Conservation (phyloP, 2,888 invertebrate genomes). For the Gonocerus acuteangulatus region DNA sequence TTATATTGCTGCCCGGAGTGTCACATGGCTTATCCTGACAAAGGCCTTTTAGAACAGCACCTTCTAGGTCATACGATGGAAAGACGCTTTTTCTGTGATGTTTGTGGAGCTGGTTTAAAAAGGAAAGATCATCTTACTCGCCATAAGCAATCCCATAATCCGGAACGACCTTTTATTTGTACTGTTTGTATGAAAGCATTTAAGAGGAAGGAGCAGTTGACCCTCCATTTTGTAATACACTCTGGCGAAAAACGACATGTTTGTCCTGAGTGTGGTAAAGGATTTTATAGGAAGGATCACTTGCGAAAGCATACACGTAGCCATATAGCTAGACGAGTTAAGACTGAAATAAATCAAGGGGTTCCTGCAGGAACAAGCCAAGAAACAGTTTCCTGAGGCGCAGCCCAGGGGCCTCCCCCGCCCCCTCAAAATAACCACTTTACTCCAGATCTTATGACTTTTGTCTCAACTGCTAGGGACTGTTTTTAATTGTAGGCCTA, state of each 20-base stretch:
- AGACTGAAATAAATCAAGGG: constrained; percentile 54
- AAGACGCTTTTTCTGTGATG: constrained; percentile 77
- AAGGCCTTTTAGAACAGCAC: constrained; percentile 74
- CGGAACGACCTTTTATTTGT: constrained; percentile 80
- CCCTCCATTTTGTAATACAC: constrained; percentile 81
- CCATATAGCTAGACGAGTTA: constrained; percentile 63
- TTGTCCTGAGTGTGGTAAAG: constrained; percentile 82
- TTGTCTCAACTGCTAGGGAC: constrained; percentile 39
- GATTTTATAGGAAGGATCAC: constrained; percentile 57
- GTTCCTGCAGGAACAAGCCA: constrained; percentile 28
- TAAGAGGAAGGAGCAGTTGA: constrained; percentile 81
- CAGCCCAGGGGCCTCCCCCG: constrained; percentile 39
- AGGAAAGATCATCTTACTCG: constrained; percentile 79
- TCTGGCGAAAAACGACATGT: constrained; percentile 81
- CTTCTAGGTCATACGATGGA: constrained; percentile 80
- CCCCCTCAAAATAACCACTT: constrained; percentile 28
- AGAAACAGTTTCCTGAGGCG: constrained; percentile 46
- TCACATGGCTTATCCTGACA: constrained; percentile 83
- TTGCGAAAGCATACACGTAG: constrained; percentile 69
- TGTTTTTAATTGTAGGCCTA: constrained; percentile 36
- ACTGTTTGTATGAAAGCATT: constrained; percentile 77
- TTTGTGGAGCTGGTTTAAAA: constrained; percentile 79
- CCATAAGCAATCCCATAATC: constrained; percentile 82
- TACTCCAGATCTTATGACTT: constrained; percentile 38
- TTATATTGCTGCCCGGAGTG: constrained; percentile 81